Evolutionary conservation across 2,888 invertebrate genomes (phyloP).

Genomic region (Lasioglossum morio): DNA sequence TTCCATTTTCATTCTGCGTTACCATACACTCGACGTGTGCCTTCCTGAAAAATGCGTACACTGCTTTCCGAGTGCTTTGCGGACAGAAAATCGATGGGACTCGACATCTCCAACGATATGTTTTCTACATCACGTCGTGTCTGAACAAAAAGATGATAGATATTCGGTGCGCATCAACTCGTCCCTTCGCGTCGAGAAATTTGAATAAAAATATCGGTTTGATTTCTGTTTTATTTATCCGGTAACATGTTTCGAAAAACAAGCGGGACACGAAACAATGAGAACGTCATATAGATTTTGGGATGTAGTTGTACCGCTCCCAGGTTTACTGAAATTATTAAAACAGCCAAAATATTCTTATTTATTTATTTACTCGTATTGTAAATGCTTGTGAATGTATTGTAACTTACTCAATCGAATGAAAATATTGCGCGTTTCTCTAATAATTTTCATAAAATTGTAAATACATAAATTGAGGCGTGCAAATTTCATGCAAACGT

Average conservation of each 20-base stretch:
- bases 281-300: no score
- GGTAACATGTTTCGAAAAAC: background rate
- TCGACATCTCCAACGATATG: background rate
- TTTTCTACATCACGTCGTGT: background rate
- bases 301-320: no score
- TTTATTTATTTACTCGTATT: no score
- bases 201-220: background rate
- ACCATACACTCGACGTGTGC: background rate
- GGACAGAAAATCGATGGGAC: background rate
- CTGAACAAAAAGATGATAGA: background rate
- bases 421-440: no score
- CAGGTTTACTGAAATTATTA: no score
- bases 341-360: no score
- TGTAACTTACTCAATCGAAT: no score
- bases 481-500: no score
- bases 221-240: background rate
- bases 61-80: background rate
- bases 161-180: background rate
- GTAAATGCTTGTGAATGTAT: no score
- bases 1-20: constrained; percentile 42
- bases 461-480: no score
- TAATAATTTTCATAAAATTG: no score
- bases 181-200: background rate
- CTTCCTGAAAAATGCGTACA: constrained; percentile 19
- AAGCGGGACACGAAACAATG: no score